A percentile compares a stretch with the other conserved stretches of the same genome.
Evolutionary conservation across 2,888 invertebrate species (phyloP).

Genomic region (Xestoiulus laeticollis): DNA sequence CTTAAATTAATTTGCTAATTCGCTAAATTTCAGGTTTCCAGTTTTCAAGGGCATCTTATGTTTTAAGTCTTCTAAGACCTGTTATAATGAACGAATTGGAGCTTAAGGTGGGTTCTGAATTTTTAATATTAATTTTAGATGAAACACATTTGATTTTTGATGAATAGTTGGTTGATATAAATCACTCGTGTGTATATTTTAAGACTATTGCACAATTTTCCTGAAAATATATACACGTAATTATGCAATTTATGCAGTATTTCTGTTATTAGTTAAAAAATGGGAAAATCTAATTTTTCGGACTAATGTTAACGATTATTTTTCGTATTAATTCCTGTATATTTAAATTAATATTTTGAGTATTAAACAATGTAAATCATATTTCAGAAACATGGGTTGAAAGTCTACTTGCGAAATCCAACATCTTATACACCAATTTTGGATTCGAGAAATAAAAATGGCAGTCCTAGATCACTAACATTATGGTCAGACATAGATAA

Average conservation of each 20-base stretch:
- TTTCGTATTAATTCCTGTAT: not conserved
- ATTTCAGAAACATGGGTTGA: not conserved
- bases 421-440: not conserved
- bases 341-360: no score
- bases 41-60: not conserved
- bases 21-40: not conserved
- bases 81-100: not conserved
- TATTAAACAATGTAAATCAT: no score
- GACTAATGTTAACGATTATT: no score
- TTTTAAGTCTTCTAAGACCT: not conserved
- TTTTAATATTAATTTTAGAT: not conserved
- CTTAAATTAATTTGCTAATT: not conserved
- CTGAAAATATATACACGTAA: no score
- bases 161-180: not conserved
- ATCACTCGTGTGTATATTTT: not conserved
- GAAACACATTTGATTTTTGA: not conserved
- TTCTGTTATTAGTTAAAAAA: no score
- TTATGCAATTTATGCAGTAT: no score
- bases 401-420: not conserved
- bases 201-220: no score
- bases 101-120: not conserved
- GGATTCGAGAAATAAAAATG: not conserved
- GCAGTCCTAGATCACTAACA: not conserved
- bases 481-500: not conserved
- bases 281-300: no score